Evolutionary conservation across 1,140 invertebrate species (phyloP).

Genomic region (Drosophila cardini): DNA sequence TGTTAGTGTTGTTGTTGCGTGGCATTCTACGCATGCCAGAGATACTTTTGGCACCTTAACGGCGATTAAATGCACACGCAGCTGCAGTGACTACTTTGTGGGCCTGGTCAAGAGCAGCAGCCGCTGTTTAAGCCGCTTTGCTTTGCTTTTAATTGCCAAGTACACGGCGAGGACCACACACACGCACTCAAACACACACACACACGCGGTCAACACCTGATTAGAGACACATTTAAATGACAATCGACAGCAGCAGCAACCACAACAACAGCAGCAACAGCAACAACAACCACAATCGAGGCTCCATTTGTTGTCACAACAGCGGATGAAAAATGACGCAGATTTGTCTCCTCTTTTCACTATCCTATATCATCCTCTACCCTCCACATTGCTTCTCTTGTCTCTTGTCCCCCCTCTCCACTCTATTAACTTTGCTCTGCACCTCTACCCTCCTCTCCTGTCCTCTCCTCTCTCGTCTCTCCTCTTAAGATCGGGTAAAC

Average conservation of each 20-base stretch:
- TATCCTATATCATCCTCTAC: too few species aligned
- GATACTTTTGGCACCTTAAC: constrained; percentile 81
- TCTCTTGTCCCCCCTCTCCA: too few species aligned
- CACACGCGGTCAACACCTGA: constrained; percentile 49
- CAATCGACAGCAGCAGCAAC: constrained; percentile 57
- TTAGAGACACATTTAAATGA: constrained; percentile 79
- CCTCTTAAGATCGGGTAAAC: too few species aligned
- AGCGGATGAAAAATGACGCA: constrained; percentile 71
- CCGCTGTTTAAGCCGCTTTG: constrained; percentile 48
- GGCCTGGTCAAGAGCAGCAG: background rate
- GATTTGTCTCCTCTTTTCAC: constrained; percentile 36
- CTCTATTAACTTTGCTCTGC: too few species aligned
- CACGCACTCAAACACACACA: constrained; percentile 62
- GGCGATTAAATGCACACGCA: constrained; percentile 78
- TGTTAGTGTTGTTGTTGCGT: constrained; percentile 17
- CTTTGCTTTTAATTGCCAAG: constrained; percentile 71
- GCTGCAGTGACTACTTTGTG: background rate
- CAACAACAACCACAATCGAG: background rate
- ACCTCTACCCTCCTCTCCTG: too few species aligned
- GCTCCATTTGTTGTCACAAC: constrained; percentile 68
- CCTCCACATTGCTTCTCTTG: too few species aligned
- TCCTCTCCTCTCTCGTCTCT: too few species aligned
- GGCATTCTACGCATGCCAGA: constrained; percentile 76
- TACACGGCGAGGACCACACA: constrained; percentile 70
- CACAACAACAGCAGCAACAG: constrained; percentile 34